phyloP scores from a whole-genome alignment of 30 jellyfish, hydroid and myxozoan genomes.

The Pelagia noctiluca region DNA sequence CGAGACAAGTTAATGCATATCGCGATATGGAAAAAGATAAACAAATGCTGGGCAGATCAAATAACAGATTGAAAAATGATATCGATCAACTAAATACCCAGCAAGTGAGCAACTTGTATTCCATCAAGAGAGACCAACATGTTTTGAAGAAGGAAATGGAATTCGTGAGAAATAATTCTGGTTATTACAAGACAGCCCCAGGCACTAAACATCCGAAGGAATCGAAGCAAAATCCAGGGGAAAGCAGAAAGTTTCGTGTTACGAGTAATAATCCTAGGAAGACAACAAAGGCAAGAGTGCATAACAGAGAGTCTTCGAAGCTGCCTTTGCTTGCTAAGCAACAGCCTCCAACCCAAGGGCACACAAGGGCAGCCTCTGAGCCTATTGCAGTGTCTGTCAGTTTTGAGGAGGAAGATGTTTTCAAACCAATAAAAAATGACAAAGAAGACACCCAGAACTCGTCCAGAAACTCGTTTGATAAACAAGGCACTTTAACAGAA shows the following conservation, averaged over 20 bases:
- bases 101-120: slow-evolving; percentile 39
- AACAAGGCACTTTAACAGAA: neutral
- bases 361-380: neutral
- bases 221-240: neutral
- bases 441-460: neutral
- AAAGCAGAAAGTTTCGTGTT: neutral
- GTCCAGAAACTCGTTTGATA: neutral
- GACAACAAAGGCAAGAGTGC: neutral
- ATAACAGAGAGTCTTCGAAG: neutral
- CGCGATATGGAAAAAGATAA: slow-evolving; percentile 50
- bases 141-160: slow-evolving; percentile 42
- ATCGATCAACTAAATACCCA: slow-evolving; percentile 51
- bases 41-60: slow-evolving; percentile 34
- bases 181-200: slow-evolving; percentile 12
- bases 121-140: slow-evolving; percentile 49
- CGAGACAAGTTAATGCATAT: too few relatives aligned
- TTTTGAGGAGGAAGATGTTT: neutral
- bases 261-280: neutral
- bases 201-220: neutral
- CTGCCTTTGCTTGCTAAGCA: neutral
- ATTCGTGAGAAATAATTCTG: slow-evolving; percentile 49
- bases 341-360: neutral
- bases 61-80: slow-evolving; percentile 32
- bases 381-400: neutral
- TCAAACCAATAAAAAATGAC: neutral